Conservation (phyloP, 2,888 invertebrate species). For the Macrophya alboannulata region DNA sequence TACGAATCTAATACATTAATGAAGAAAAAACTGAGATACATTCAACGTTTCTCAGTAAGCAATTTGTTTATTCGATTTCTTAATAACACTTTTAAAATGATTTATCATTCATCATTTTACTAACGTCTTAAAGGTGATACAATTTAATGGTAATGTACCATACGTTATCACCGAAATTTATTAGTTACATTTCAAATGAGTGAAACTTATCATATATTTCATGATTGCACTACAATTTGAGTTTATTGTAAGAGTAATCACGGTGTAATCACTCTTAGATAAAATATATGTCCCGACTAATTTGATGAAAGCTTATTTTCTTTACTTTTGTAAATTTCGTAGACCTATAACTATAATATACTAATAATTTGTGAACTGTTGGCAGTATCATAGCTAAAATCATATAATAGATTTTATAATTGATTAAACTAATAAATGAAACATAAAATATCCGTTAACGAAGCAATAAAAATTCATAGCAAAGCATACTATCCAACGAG, state of each 20-base stretch:
- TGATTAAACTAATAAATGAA: neutral
- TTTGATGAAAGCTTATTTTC: neutral
- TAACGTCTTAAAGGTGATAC: neutral
- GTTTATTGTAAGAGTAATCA: neutral
- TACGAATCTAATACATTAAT: neutral
- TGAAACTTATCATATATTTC: conserved; percentile 20
- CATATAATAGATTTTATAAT: conserved; percentile 15
- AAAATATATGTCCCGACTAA: neutral
- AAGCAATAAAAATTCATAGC: conserved; percentile 4
- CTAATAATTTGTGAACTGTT: conserved; percentile 26
- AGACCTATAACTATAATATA: conserved; percentile 16
- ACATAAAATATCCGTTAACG: neutral
- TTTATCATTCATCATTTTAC: neutral
- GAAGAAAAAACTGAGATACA: neutral
- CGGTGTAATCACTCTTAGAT: conserved; percentile 2
- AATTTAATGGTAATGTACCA: conserved; percentile 30
- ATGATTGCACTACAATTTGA: neutral
- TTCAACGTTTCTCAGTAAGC: neutral
- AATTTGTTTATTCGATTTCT: conserved; percentile 34
- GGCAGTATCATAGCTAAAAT: conserved; percentile 45
- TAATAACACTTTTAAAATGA: conserved; percentile 22
- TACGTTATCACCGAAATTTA: neutral
- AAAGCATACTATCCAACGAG: neutral
- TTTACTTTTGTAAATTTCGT: neutral
- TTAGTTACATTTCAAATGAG: neutral